phyloP scores from a whole-genome alignment of 2,888 invertebrate genomes.

The Tetragonula carbonaria region DNA sequence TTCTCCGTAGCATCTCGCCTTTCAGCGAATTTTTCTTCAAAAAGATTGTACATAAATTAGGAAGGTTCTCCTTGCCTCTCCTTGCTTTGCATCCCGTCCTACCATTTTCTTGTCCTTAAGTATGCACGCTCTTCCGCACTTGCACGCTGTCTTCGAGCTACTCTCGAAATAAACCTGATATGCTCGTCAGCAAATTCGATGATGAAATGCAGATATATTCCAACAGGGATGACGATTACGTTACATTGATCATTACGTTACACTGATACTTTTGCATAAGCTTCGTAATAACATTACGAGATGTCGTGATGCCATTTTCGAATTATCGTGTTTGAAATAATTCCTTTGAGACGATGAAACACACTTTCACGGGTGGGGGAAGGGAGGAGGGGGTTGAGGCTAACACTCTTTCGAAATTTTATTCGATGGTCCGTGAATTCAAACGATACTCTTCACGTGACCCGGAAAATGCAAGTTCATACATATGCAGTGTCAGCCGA shows the following conservation, averaged over 20 bases:
- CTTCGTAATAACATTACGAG: background rate
- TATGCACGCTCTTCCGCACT: conserved; percentile 69
- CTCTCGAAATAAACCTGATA: background rate
- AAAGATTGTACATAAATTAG: conserved; percentile 73
- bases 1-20: conserved; percentile 59
- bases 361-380: conserved; percentile 15
- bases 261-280: background rate
- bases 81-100: conserved; percentile 25
- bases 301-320: too few species aligned
- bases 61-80: conserved; percentile 45
- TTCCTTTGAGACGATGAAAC: background rate
- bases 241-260: too few species aligned
- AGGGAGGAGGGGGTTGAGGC: background rate
- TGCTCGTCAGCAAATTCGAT: background rate
- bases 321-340: background rate
- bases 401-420: conserved; percentile 43
- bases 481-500: conserved; percentile 63
- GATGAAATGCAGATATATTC: background rate
- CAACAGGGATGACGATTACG: background rate
- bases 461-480: conserved; percentile 64
- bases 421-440: conserved; percentile 56
- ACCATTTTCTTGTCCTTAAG: conserved; percentile 60
- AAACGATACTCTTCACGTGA: conserved; percentile 62
- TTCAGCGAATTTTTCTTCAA: conserved; percentile 70
- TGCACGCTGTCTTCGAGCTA: conserved; percentile 1